A percentile compares a stretch with the other conserved stretches of the same genome.
These are phyloP conservation scores for Lytechinus pictus DNA, from an alignment of 35 echinoderm and acorn worm genomes.

Conservation along the genomic window DNA sequence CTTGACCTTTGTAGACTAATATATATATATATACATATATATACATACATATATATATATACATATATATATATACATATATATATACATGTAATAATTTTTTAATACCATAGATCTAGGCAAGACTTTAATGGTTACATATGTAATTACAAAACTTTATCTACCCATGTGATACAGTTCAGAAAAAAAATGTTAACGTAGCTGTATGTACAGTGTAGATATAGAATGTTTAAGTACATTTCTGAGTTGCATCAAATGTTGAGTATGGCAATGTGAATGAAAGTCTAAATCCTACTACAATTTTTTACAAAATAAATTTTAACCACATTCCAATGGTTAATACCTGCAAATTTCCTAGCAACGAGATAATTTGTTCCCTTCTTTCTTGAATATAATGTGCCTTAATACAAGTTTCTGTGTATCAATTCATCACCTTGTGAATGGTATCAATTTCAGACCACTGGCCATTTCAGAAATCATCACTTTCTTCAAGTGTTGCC, in stretches of 20 bases:
- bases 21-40: no score
- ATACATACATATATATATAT: no score
- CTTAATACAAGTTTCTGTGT: neutral
- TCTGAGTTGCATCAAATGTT: neutral
- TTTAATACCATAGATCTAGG: no score
- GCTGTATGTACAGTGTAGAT: neutral
- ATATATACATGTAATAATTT: no score
- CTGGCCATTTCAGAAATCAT: constrained; percentile 38
- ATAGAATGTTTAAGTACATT: neutral
- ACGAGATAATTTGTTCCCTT: neutral
- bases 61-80: no score
- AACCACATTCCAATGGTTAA: neutral
- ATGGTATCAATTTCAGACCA: constrained; percentile 25
- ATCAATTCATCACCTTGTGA: neutral
- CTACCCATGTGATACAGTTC: no score
- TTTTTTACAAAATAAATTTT: neutral
- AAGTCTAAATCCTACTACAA: neutral
- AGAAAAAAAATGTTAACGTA: neutral
- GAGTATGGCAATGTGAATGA: neutral
- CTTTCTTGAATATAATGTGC: neutral
- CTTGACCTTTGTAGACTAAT: no score
- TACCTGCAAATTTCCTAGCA: neutral
- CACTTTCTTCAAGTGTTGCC: neutral
- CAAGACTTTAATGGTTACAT: no score
- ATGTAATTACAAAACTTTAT: no score